Evolutionary conservation across 2,113 vertebrate species (phyloP).

Genomic region (Dascyllus trimaculatus): DNA sequence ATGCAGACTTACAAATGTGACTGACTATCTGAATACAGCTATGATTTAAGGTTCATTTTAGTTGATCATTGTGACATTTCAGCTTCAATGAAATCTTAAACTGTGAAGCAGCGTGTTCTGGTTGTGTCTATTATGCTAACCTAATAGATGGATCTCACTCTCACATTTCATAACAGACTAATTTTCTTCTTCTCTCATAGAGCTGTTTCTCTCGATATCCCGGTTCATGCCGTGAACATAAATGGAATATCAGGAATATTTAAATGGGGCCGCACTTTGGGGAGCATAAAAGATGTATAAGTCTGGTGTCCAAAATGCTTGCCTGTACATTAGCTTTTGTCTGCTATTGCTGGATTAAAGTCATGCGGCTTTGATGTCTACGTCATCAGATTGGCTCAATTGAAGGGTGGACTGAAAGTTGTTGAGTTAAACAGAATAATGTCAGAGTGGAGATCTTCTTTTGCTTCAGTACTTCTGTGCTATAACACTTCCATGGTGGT

Average conservation of each 20-base stretch:
- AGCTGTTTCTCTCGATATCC: neutral
- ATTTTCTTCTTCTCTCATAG: neutral
- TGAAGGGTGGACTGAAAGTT: conserved; percentile 34
- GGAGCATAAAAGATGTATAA: conserved; percentile 55
- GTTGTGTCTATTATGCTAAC: conserved; percentile 6
- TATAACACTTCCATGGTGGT: too few species aligned
- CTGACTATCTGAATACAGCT: neutral
- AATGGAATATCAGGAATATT: conserved; percentile 56
- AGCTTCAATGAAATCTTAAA: conserved; percentile 10
- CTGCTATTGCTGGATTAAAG: conserved; percentile 44
- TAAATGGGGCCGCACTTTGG: conserved; percentile 46
- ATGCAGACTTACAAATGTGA: too few species aligned
- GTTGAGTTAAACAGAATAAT: conserved; percentile 13
- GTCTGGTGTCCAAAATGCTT: conserved; percentile 32
- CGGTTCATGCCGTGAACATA: conserved; percentile 42
- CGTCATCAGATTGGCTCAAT: conserved; percentile 35
- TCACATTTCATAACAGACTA: neutral
- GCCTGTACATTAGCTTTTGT: conserved; percentile 50
- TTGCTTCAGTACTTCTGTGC: neutral
- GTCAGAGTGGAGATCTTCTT: neutral
- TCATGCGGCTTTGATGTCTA: conserved; percentile 18
- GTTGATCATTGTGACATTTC: conserved; percentile 3
- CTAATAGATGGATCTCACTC: neutral
- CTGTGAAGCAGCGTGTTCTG: neutral
- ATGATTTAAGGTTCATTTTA: conserved; percentile 1